Base-by-base conservation (phyloP, 2,888 invertebrate species). In the Troides helena region DNA sequence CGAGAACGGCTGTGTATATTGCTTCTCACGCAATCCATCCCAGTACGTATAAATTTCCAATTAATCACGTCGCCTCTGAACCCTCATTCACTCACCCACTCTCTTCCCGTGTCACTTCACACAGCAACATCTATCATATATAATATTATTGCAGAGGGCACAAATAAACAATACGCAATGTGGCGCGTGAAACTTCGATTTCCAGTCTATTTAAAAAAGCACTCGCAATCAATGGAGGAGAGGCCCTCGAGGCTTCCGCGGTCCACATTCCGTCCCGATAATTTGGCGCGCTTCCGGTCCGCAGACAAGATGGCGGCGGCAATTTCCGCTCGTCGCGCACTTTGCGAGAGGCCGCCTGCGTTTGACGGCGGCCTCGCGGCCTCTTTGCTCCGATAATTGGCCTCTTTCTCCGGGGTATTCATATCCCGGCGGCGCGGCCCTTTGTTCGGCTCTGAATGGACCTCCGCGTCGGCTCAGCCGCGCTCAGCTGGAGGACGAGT, bases 281-380 rank as follows among this genome's bases (percentile, higher is more conserved):
- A 76, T 76, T 76, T 74, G 74, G 74, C 71, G 73, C 71, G 71
- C 67, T 74, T 75, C 75, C 76, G 86, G 85, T 78, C 80, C 75
- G 73, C 75, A 73, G 76, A 66, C 79, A 81, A 82, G 82, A 81
- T 71, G 84, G 84, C 82, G 82, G 76, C 76, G 76, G 85, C 84
- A 87, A 87, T 87, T 87, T 87, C 88, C 85, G 80, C 79, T 77
- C 83, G 82, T 80, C 75, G 76, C 76, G 72, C 79, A 78, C 83
- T 82, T 80, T 75, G 76, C 76, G 72, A 68, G 56, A 66, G 60
- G 68, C 72, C 72, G 78, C 74, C 78, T 87, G 87, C 83, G 80
- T 82, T 79, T 87, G 87, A 87, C 87, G 74, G 70, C 69, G 61
- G 62, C 65, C 64, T 60, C 71, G 72, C 69, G 66, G 65, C 73